Base-by-base conservation (phyloP, 2,888 invertebrate genomes). In the Stenodema calcarata region DNA sequence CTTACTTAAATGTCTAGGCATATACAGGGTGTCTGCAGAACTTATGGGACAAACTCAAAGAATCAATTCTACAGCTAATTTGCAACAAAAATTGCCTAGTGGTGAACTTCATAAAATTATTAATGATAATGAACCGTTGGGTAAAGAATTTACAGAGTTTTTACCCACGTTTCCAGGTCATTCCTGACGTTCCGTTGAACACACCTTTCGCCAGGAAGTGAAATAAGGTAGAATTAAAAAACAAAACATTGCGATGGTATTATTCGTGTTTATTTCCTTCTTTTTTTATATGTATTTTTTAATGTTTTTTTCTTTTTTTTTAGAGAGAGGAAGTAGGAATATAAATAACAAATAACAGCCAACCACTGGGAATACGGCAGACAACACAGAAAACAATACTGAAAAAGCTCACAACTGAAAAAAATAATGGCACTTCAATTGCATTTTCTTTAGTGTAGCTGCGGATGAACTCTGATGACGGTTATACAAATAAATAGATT, bases 281-380 rank as follows among this genome's bases (percentile, higher is more conserved):
- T 73, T 73, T 35, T 35, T 73, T 73, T 73, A 23, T 30, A n/a
- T 73, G 6, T 35, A n/a, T 35, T 73, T 73, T 35, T 73, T 73
- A n/a, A 35, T n/a, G 35, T 35, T 73, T 73, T 41, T 35, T 4
- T 14, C 14, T 73, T 41, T 35, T 73, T 73, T 73, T 73, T 6
- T 30, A 35, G 73, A 73, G 73, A 73, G 73, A 35, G 73, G 73
- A 73, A 73, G 73, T 35, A 73, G 30, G 73, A 73, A 73, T 30
- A 73, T 27, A 73, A 73, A 35, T 73, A 35, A 35, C 35, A 73
- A 73, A 73, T 73, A 73, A 73, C 73, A 73, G 73, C 73, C 73
- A 73, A 41, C 62, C 62, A 62, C 62, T 62, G 62, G 62, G 23
- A 62, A 23, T 62, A 23, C 18, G 23, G 7, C 35, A 4, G 35